phyloP scores from a whole-genome alignment of 1,140 invertebrate genomes.

The Aphaenogaster floridana region DNA sequence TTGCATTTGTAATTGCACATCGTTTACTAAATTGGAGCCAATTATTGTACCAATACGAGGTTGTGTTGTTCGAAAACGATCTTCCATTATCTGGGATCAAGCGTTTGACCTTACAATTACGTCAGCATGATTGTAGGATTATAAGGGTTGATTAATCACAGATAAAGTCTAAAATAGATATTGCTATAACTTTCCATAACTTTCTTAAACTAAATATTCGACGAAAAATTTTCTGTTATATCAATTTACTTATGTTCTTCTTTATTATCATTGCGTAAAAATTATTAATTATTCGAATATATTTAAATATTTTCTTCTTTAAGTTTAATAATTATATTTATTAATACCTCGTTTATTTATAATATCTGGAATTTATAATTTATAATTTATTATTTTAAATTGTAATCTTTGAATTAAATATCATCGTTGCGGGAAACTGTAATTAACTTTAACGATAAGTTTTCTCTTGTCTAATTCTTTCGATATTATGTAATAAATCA shows the following conservation, averaged over 20 bases:
- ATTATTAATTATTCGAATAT: neutral
- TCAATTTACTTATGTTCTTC: neutral
- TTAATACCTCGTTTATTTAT: neutral
- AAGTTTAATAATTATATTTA: neutral
- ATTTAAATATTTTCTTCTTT: neutral
- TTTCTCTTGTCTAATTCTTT: neutral
- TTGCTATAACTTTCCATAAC: neutral
- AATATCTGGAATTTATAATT: neutral
- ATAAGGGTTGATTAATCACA: constrained; percentile 4
- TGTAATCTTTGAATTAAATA: neutral
- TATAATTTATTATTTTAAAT: neutral
- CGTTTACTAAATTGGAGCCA: constrained; percentile 32
- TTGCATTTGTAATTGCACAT: constrained; percentile 7
- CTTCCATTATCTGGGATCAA: constrained; percentile 60
- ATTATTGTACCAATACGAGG: constrained; percentile 23
- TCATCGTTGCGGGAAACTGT: neutral
- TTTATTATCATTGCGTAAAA: neutral
- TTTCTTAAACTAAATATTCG: neutral
- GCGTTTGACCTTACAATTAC: constrained; percentile 49
- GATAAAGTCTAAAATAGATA: constrained; percentile 9
- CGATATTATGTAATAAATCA: neutral
- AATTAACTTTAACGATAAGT: neutral
- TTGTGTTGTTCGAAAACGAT: constrained; percentile 36
- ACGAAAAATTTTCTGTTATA: neutral
- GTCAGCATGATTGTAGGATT: constrained; percentile 18